Conservation (phyloP, 35 echinoderm and acorn worm species). For the Amphiura filiformis region DNA sequence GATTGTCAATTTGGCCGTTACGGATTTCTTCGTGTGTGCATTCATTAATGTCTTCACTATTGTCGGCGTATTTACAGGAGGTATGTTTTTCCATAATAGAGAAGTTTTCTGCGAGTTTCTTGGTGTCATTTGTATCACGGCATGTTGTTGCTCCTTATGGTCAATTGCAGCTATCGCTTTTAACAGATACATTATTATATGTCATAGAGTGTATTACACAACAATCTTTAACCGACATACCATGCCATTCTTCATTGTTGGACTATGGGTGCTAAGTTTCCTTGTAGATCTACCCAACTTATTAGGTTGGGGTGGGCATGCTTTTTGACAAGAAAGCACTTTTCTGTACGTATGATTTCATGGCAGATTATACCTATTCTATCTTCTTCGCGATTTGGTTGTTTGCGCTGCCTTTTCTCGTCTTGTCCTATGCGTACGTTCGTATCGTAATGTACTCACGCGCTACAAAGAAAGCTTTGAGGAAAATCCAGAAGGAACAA, state of each 20-base stretch:
- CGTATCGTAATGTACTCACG: constrained; percentile 30
- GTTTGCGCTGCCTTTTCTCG: constrained; percentile 54
- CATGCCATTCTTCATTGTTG: constrained; percentile 42
- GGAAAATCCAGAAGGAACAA: background rate
- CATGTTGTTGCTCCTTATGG: constrained; percentile 83
- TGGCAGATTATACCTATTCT: constrained; percentile 62
- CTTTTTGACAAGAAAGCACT: constrained; percentile 59
- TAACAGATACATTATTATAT: constrained; percentile 76
- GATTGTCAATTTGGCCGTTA: constrained; percentile 73
- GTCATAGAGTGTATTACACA: constrained; percentile 55
- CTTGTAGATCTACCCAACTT: constrained; percentile 69
- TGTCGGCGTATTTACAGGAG: constrained; percentile 47
- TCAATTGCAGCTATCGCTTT: constrained; percentile 66
- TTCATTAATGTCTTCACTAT: constrained; percentile 71
- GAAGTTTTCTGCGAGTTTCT: constrained; percentile 69
- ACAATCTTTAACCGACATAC: constrained; percentile 63
- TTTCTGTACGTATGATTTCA: constrained; percentile 76
- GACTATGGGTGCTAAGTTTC: constrained; percentile 76
- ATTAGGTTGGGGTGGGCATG: constrained; percentile 70
- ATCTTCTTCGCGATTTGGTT: constrained; percentile 64
- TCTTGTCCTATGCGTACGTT: constrained; percentile 56
- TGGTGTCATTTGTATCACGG: constrained; percentile 74
- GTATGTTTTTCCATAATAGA: constrained; percentile 58
- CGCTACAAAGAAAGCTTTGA: background rate
- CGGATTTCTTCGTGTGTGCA: constrained; percentile 66